Evolutionary conservation across 2,113 vertebrate species (phyloP), one percentile per base, ranked within the genome.

Genomic region (Nematolebias whitei): DNA sequence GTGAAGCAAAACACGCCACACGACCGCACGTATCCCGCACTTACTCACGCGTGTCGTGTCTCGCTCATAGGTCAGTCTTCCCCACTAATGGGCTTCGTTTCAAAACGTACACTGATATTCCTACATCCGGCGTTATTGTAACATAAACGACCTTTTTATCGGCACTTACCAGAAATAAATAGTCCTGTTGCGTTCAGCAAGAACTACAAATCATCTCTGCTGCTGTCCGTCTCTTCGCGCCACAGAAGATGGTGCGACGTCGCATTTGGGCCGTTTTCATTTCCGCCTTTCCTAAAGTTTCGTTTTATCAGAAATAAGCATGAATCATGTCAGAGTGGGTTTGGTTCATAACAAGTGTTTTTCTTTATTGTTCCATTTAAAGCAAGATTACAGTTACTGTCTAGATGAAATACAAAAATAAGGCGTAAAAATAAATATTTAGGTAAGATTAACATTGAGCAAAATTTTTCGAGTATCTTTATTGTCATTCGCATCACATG

Each of bases 241-340:
- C n/a, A 29, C 4, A 20, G 22, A 49, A 1, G 47, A 12, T 0
- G 19, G 19, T 7, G 0, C n/a, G n/a, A n/a, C n/a, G n/a, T n/a
- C n/a, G n/a, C n/a, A n/a, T n/a, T n/a, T n/a, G n/a, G n/a, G n/a
- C n/a, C 2, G 11, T 44, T 0, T 12, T 60, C 71, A 38, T 59
- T 84, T 84, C 80, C 85, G 79, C 49, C 1, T 56, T 12, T 12
- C 18, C 1, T 16, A 54, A 83, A 90, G 70, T 92, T 93, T 93
- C 89, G 87, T 83, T 92, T 92, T 49, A 7, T 24, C n/a, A 35
- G 40, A 89, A 45, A 91, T 48, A 12, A 14, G 1, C 1, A n/a
- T 69, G 13, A 55, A 3, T 67, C 23, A 43, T 26, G 18, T 20
- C 10, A 2, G 18, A 20, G 13, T 2, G 1, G 2, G 41, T 20